Percentiles rank a stretch among this genome's conserved stretches.
phyloP scores from a whole-genome alignment of 2,113 vertebrate species.

The Campylorhamphus procurvoides region DNA sequence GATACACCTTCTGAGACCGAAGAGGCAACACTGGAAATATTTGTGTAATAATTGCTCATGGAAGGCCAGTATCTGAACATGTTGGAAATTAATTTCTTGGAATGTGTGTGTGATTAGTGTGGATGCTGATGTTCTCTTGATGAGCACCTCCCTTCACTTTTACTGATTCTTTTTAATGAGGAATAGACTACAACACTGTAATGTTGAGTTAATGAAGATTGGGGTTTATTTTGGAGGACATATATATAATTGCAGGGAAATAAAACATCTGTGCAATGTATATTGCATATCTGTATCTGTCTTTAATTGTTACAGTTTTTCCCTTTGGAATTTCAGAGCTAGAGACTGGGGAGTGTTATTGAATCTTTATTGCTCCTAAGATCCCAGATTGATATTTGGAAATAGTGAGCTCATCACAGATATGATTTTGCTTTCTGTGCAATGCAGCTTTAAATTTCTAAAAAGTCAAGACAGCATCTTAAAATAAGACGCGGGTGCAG shows the following conservation, averaged over 20 bases:
- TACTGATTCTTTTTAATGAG: neutral
- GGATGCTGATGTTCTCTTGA: constrained; percentile 6
- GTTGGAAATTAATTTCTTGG: constrained; percentile 16
- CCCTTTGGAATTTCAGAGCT: constrained; percentile 22
- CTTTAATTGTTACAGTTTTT: constrained; percentile 51
- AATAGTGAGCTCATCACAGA: neutral
- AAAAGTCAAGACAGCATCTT: constrained; percentile 29
- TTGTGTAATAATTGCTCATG: neutral
- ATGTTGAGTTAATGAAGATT: constrained; percentile 49
- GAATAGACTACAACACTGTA: constrained; percentile 16
- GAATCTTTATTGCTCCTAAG: constrained; percentile 43
- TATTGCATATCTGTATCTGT: constrained; percentile 46
- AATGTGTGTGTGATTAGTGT: neutral
- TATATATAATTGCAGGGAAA: constrained; percentile 58
- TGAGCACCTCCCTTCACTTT: neutral
- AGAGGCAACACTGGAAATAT: neutral
- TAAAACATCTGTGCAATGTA: constrained; percentile 64
- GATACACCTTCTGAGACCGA: neutral
- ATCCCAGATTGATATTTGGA: neutral
- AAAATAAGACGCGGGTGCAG: constrained; percentile 8
- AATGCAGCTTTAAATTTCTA: constrained; percentile 38
- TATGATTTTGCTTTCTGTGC: constrained; percentile 4
- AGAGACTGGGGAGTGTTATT: constrained; percentile 10
- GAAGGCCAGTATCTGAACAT: neutral
- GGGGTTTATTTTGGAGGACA: neutral